Conservation (phyloP, 2,797 vertebrate species). For the Mus caroli region DNA sequence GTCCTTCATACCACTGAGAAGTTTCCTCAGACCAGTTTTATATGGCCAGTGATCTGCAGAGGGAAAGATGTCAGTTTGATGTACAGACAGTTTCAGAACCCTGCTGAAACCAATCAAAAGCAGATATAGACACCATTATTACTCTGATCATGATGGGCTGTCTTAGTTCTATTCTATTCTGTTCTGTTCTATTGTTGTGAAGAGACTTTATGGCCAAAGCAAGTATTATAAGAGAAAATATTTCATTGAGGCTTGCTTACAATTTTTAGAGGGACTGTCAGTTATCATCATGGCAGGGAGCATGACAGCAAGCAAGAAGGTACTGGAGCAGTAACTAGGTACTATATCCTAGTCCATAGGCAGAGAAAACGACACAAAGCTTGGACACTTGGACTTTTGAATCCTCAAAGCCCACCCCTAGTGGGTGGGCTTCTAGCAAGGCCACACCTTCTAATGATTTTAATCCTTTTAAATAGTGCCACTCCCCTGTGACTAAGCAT, state of each 20-base stretch:
- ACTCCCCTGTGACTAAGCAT: background rate
- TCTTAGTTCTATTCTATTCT: background rate
- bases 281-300: background rate
- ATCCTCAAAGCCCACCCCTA: background rate
- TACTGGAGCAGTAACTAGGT: too few relatives aligned
- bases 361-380: background rate
- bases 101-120: background rate
- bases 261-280: background rate
- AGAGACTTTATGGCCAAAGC: background rate
- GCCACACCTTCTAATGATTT: background rate
- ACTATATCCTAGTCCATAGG: too few relatives aligned
- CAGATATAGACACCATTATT: background rate
- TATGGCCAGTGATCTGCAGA: background rate
- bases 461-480: background rate
- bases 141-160: background rate
- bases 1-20: background rate
- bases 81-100: background rate
- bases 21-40: background rate
- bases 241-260: background rate
- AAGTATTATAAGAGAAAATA: background rate
- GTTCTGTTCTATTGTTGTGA: background rate
- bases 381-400: background rate
- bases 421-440: background rate
- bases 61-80: background rate
- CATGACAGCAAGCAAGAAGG: background rate